Base-by-base conservation (phyloP, 2,113 vertebrate species). In the Falcunculus frontatus region DNA sequence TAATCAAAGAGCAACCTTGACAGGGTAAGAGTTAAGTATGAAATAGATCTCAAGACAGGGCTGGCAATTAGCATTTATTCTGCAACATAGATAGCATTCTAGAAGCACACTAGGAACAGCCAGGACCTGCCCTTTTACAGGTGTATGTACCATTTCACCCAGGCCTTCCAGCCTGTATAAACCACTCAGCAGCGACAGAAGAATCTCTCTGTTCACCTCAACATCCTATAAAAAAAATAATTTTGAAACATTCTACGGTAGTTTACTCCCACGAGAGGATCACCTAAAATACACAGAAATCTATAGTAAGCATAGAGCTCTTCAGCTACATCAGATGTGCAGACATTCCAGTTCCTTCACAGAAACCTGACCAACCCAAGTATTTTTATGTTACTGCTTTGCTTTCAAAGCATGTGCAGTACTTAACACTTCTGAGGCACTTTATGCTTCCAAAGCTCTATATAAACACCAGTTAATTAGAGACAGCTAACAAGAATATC, bases 381-480 rank as follows among this genome's bases (percentile, higher is more conserved):
- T 47, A 13, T 29, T 94, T 65, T 18, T 44, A 27, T n/a, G 41
- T 69, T 6, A 72, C 53, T 68, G 33, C 33, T 91, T 94, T 74
- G 55, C 46, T 91, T 94, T 75, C 7, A 3, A 93, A 95, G 55
- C 33, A 25, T 3, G 17, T 65, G 29, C 23, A 20, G 29, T 27
- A 39, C 50, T 89, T 53, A 78, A 46, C 37, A 29, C 41, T 76
- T 65, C 50, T 44, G 52, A 83, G 64, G 47, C 50, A 59, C 62
- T 84, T 84, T 14, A 41, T 1, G 0, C n/a, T 84, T 95, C 82
- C 37, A 13, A 79, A 90, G 44, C 41, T 41, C 49, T 87, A 49
- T 26, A 73, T 32, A 90, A 90, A 90, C 37, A 92, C 33, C 55
- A 94, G 57, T 33, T 84, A 90, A 91, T 94, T 78, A 89, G 57